Conservation (phyloP, 2,113 vertebrate genomes). For the Melozone crissalis region DNA sequence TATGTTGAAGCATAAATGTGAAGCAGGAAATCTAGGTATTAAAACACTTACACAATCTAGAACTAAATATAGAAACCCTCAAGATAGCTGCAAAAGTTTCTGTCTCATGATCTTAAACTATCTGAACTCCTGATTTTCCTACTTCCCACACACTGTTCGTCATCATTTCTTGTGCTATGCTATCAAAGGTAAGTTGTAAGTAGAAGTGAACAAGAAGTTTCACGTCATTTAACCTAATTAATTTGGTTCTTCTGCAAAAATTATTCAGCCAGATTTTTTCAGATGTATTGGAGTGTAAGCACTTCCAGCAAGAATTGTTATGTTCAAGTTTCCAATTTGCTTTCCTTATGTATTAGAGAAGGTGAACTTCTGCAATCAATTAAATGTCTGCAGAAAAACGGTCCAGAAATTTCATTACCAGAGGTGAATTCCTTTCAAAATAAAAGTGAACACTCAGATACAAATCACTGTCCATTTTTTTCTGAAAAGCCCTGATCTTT, state of each 20-base stretch:
- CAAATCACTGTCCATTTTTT: background rate
- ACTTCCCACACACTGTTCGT: background rate
- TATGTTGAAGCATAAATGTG: background rate
- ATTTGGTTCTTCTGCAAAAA: background rate
- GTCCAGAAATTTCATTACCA: slow-evolving; percentile 5
- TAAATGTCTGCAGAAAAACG: background rate
- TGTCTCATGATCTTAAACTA: background rate
- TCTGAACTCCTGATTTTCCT: slow-evolving; percentile 13
- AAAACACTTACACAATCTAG: background rate
- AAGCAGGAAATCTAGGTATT: slow-evolving; percentile 17
- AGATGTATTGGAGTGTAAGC: background rate
- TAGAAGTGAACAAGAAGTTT: background rate
- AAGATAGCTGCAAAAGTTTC: background rate
- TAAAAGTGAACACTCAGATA: background rate
- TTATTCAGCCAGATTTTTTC: background rate
- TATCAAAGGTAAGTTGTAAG: background rate
- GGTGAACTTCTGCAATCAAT: background rate
- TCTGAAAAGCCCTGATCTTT: background rate
- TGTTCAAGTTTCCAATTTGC: background rate
- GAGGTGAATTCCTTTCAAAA: slow-evolving; percentile 10
- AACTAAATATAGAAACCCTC: slow-evolving; percentile 27
- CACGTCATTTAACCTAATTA: slow-evolving; percentile 17
- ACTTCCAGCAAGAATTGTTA: background rate
- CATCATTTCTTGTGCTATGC: background rate
- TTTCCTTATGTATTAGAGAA: background rate